These are phyloP conservation scores for Trematomus loennbergii DNA, from an alignment of 2,113 vertebrate species.

Conservation along the genomic window DNA sequence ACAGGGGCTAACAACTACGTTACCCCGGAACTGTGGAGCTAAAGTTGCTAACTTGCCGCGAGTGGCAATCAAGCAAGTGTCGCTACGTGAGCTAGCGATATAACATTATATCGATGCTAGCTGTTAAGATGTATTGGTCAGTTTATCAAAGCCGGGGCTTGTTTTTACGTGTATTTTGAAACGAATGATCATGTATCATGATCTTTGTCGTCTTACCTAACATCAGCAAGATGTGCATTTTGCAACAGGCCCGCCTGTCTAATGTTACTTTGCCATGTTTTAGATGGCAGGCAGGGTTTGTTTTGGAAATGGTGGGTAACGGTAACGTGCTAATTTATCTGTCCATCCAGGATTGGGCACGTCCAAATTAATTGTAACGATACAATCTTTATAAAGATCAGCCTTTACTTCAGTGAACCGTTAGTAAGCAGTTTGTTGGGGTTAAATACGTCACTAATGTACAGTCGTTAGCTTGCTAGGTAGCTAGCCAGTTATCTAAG, in stretches of 20 bases:
- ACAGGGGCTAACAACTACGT: neutral
- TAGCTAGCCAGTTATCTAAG: neutral
- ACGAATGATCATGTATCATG: neutral
- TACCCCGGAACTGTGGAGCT: constrained; percentile 58
- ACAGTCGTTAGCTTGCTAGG: no score
- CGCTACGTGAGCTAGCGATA: constrained; percentile 27
- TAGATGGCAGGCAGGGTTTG: constrained; percentile 30
- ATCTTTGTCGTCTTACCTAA: neutral
- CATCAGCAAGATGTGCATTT: neutral
- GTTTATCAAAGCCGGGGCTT: neutral
- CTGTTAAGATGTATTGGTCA: neutral
- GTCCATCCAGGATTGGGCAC: neutral
- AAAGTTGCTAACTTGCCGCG: constrained; percentile 53
- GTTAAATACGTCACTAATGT: neutral
- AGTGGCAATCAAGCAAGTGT: constrained; percentile 30
- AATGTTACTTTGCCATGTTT: neutral
- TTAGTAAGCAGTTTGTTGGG: neutral
- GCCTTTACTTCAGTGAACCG: neutral
- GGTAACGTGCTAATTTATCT: constrained; percentile 45
- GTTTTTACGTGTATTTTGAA: neutral
- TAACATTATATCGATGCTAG: constrained; percentile 29
- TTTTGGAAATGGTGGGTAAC: constrained; percentile 58
- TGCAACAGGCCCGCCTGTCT: neutral
- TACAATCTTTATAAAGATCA: neutral
- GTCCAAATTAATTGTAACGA: neutral